Evolutionary conservation across 2,113 vertebrate genomes (phyloP).

Genomic region (Phalacrocorax brasilianus): DNA sequence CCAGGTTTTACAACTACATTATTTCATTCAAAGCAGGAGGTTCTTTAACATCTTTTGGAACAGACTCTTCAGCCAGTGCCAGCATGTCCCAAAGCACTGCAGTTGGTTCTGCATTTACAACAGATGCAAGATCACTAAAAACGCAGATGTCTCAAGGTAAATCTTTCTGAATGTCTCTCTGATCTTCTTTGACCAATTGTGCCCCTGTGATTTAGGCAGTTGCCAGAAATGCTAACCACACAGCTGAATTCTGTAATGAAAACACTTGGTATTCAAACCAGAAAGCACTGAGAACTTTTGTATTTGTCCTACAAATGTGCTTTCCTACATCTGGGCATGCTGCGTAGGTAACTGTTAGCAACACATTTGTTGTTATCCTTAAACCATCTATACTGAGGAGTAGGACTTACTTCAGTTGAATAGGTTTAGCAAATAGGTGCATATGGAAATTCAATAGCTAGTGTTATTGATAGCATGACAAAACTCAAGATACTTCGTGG

Average conservation of each 20-base stretch:
- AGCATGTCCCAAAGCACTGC: constrained; percentile 77
- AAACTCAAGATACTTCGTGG: background rate
- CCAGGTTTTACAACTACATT: background rate
- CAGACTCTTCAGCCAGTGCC: constrained; percentile 72
- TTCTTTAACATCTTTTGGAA: constrained; percentile 83
- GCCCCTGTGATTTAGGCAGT: background rate
- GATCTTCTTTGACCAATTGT: background rate
- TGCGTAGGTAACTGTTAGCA: background rate
- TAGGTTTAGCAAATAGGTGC: background rate
- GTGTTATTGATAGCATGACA: background rate
- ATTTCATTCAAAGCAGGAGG: constrained; percentile 77
- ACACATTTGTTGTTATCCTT: background rate
- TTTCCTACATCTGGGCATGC: background rate
- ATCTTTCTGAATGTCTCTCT: background rate
- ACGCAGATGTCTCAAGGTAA: constrained; percentile 84
- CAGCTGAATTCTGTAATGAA: background rate
- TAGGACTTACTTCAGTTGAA: background rate
- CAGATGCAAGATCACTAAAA: constrained; percentile 80
- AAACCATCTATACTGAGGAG: background rate
- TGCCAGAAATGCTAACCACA: background rate
- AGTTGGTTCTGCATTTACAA: constrained; percentile 76
- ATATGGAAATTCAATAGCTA: background rate
- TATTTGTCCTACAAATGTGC: background rate
- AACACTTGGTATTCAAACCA: background rate
- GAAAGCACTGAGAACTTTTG: background rate